These are phyloP conservation scores for Drosophila parthenogenetica DNA, from an alignment of 2,888 invertebrate species.

Conservation along the genomic window DNA sequence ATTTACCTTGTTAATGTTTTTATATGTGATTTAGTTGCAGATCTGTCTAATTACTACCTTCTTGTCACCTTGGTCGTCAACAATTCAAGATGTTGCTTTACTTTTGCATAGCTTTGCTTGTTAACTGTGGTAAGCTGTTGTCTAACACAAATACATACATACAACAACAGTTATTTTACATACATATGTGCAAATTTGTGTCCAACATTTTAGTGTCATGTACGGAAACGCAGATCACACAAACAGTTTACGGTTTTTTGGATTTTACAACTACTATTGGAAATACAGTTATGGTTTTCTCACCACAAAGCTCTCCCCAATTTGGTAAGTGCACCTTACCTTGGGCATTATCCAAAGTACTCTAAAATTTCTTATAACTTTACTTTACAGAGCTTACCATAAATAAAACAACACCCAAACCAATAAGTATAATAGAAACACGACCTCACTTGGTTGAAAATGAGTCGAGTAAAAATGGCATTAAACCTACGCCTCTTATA, in stretches of 20 bases:
- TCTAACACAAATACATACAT: not conserved
- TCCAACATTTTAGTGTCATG: constrained; percentile 47
- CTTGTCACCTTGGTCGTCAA: not conserved
- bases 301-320: constrained; percentile 92
- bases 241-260: constrained; percentile 96
- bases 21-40: constrained; percentile 2
- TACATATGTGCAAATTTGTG: no score
- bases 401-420: constrained; percentile 38
- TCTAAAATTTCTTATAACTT: not conserved
- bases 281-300: constrained; percentile 97
- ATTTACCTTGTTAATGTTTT: not conserved
- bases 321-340: constrained; percentile 86
- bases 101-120: constrained; percentile 26
- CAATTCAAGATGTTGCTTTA: constrained; percentile 30
- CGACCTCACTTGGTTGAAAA: constrained; percentile 63
- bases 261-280: constrained; percentile 97
- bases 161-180: no score
- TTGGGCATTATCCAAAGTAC: not conserved
- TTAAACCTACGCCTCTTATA: constrained; percentile 69
- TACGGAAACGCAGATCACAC: constrained; percentile 88
- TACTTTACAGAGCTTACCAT: constrained; percentile 46
- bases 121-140: constrained; percentile 28
- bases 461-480: constrained; percentile 58
- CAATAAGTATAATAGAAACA: constrained; percentile 76
- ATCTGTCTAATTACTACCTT: constrained; percentile 2